A percentile compares a stretch with the other conserved stretches of the same genome.
phyloP scores from a whole-genome alignment of 2,113 vertebrate species.

The Oryzias woworae region DNA sequence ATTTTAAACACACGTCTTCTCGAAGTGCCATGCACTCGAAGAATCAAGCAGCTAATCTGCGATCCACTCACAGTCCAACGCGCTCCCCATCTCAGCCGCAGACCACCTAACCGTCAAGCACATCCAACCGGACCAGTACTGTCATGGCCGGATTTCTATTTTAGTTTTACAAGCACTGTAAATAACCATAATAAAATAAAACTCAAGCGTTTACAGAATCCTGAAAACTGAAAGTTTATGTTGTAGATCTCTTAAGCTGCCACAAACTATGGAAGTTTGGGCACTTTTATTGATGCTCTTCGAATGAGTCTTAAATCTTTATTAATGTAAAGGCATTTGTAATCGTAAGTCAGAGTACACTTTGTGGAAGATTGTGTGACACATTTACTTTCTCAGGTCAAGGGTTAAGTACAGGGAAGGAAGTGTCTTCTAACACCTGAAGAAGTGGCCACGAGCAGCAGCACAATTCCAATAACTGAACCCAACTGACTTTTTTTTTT shows the following conservation, averaged over 20 bases:
- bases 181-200: background rate
- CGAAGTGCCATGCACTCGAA: constrained; percentile 60
- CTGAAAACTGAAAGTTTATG: background rate
- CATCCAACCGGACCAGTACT: no score
- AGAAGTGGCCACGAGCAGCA: constrained; percentile 80
- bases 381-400: constrained; percentile 84
- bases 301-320: constrained; percentile 62
- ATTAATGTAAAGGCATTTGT: constrained; percentile 52
- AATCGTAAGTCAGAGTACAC: constrained; percentile 75
- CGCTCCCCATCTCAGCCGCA: constrained; percentile 22
- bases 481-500: constrained; percentile 64
- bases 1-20: constrained; percentile 68
- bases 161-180: background rate
- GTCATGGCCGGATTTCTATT: background rate
- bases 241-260: background rate
- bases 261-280: constrained; percentile 51
- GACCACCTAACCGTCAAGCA: constrained; percentile 28
- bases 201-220: background rate
- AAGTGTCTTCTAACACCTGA: constrained; percentile 84
- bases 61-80: constrained; percentile 49
- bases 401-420: constrained; percentile 91
- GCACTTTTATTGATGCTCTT: constrained; percentile 44
- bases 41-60: constrained; percentile 64
- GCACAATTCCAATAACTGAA: constrained; percentile 69
- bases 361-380: constrained; percentile 83